phyloP scores from a whole-genome alignment of 1,140 invertebrate species.

The Kradibia gibbosae region DNA sequence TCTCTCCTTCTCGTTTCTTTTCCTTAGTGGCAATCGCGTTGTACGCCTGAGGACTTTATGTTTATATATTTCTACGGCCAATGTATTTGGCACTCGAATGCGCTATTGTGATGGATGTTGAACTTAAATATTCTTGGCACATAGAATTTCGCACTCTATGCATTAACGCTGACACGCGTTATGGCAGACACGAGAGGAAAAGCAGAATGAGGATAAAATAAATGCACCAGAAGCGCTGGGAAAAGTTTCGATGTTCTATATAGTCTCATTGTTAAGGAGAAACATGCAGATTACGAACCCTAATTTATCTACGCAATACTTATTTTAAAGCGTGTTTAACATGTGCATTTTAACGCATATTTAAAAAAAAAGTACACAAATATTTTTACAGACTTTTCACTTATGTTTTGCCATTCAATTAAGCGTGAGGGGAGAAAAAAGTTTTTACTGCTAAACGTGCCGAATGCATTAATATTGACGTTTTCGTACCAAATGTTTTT shows the following conservation, averaged over 20 bases:
- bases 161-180: not conserved
- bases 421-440: too few species aligned
- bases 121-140: not conserved
- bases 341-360: too few species aligned
- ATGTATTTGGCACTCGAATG: not conserved
- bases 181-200: not conserved
- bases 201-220: not conserved
- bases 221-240: not conserved
- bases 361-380: too few species aligned
- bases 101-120: not conserved
- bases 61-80: not conserved
- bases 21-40: not conserved
- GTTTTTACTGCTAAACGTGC: too few species aligned
- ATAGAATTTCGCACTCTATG: too few species aligned
- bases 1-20: not conserved
- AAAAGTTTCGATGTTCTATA: not conserved
- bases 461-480: too few species aligned
- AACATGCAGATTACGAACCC: too few species aligned
- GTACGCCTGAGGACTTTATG: not conserved
- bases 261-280: not conserved
- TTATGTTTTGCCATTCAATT: too few species aligned
- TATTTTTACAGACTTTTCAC: too few species aligned
- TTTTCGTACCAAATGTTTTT: too few species aligned
- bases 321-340: too few species aligned
- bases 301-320: too few species aligned